Percentiles rank a stretch among this genome's conserved stretches.
phyloP scores from a whole-genome alignment of 1,140 invertebrate species.

The Liolophura sinensis region DNA sequence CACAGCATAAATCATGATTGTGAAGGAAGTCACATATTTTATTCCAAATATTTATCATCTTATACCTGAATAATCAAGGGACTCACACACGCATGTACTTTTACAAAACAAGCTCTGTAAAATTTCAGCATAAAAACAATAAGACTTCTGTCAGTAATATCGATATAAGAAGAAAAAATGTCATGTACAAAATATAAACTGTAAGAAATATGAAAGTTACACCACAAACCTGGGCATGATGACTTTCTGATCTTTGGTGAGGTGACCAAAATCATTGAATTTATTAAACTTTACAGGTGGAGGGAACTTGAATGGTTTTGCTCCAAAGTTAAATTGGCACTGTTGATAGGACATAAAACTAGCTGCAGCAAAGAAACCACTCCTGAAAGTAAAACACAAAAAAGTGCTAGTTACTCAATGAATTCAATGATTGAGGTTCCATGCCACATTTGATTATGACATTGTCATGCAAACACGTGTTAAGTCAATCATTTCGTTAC shows the following conservation, averaged over 20 bases:
- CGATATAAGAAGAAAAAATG: background rate
- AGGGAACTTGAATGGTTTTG: conserved; percentile 77
- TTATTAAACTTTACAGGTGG: conserved; percentile 71
- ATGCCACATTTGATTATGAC: too few species aligned
- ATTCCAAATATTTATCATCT: too few species aligned
- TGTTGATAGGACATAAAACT: conserved; percentile 97
- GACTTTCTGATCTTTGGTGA: conserved; percentile 61
- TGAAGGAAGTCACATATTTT: background rate
- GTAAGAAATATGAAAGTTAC: background rate
- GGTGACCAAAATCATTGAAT: conserved; percentile 78
- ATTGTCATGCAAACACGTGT: too few species aligned
- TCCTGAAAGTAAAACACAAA: conserved; percentile 62
- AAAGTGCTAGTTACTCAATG: too few species aligned
- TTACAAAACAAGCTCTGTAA: background rate
- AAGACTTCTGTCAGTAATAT: background rate
- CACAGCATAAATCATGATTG: too few species aligned
- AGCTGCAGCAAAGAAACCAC: conserved; percentile 89
- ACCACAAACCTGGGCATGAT: conserved; percentile 49
- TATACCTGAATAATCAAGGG: background rate
- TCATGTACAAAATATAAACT: background rate
- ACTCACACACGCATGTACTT: background rate
- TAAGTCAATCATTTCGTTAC: too few species aligned
- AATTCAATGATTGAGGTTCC: too few species aligned
- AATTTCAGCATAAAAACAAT: conserved; percentile 2
- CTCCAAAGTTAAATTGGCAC: conserved; percentile 91